phyloP scores from a whole-genome alignment of 2,888 invertebrate genomes.

The Chloromyia formosa region DNA sequence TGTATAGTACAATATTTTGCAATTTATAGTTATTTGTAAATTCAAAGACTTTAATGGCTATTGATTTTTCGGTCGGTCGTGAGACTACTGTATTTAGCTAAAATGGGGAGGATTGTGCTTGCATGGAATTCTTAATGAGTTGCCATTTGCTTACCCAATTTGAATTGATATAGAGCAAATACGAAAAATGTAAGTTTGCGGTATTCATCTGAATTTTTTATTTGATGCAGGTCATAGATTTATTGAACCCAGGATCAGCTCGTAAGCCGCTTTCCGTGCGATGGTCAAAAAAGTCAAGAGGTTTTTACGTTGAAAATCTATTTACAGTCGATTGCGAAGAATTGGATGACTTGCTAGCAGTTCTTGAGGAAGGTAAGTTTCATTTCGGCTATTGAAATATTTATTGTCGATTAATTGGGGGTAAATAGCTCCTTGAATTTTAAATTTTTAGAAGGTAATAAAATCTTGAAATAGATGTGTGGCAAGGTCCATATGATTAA shows the following conservation, averaged over 20 bases:
- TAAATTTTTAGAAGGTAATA: too few species aligned
- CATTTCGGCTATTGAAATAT: conserved; percentile 7
- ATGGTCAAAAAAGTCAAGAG: conserved; percentile 92
- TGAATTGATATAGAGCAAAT: conserved; percentile 18
- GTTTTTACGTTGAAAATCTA: conserved; percentile 96
- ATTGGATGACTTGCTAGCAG: conserved; percentile 89
- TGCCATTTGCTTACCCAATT: conserved; percentile 1
- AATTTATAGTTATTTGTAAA: too few species aligned
- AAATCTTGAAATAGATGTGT: too few species aligned
- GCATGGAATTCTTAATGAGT: conserved; percentile 44
- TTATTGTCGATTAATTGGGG: neutral
- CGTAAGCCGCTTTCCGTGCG: conserved; percentile 83
- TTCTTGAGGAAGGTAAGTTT: conserved; percentile 87
- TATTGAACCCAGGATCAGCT: conserved; percentile 85
- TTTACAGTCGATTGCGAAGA: conserved; percentile 95
- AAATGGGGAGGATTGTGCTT: too few species aligned
- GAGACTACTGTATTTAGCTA: too few species aligned
- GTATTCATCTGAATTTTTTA: conserved; percentile 1
- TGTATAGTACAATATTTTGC: too few species aligned
- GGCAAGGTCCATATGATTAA: too few species aligned
- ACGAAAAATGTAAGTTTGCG: neutral
- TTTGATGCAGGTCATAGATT: conserved; percentile 82
- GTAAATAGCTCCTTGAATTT: too few species aligned
- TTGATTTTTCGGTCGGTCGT: too few species aligned
- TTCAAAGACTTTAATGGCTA: too few species aligned